Base-by-base conservation (phyloP, 2,797 vertebrate species). In the Paguma larvata region DNA sequence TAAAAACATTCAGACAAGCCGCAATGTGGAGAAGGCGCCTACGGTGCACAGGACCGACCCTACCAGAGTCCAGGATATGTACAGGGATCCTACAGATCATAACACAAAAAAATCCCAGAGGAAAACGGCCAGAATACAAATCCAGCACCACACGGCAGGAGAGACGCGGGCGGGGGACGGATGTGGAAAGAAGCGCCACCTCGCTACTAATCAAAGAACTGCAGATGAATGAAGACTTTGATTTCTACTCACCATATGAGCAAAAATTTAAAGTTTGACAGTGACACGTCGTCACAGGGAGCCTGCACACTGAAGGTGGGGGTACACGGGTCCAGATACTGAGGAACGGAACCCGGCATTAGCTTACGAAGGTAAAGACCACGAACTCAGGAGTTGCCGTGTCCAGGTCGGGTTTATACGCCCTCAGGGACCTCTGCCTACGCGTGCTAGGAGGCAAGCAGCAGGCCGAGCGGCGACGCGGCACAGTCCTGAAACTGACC, bases 1-100 rank as follows among this genome's bases (percentile, higher is more conserved):
- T 62, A 93, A 88, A 87, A 89, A 82, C 48, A 92, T 90, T 90
- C 8, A 73, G 72, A 56, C 2, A 89, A 78, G 53, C 63, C 73
- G 78, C 38, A 87, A 85, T 25, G 70, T 83, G 56, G 34, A 77
- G 62, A 59, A 80, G 32, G 65, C 56, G 79, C 51, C 30, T 67
- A 15, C 7, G 59, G 88, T 7, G 63, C 38, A 75, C 13, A 78
- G 30, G 65, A 79, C 30, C 11, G 85, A 32, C 8, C 38, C 72
- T 12, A 11, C 53, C 16, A 82, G 30, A 88, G 27, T 62, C 70
- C 46, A 94, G 5, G 75, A n/a, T 62, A 48, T 27, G 15, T 44
- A 63, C 77, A 75, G 34, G 62, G 70, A 32, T 27, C 59, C 21
- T 79, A 88, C 10, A 84, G 68, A 51, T 65, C n/a, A 80, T 67